phyloP scores from a whole-genome alignment of 2,113 vertebrate species.

The Capra hircus region DNA sequence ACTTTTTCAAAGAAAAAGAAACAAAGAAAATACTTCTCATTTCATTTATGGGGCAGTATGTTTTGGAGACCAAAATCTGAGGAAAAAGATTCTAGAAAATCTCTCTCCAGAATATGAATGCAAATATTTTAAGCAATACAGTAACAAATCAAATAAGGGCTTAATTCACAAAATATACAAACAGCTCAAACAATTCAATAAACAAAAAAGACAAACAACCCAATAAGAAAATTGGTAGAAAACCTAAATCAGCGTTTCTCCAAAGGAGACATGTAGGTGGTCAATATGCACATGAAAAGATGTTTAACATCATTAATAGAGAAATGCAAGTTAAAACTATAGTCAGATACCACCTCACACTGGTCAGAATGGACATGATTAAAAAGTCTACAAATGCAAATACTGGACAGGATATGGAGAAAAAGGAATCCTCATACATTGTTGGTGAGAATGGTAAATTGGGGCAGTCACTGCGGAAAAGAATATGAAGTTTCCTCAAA shows the following conservation, averaged over 20 bases:
- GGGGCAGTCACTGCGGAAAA: too few species aligned
- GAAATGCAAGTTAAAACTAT: not conserved
- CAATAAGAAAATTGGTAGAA: not conserved
- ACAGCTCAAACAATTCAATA: not conserved
- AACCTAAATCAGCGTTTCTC: not conserved
- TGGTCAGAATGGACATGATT: not conserved
- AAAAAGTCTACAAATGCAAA: not conserved
- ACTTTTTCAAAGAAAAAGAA: not conserved
- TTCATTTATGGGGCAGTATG: not conserved
- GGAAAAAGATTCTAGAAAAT: not conserved
- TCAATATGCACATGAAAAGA: not conserved
- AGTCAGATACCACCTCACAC: not conserved
- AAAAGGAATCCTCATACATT: too few species aligned
- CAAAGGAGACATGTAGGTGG: not conserved
- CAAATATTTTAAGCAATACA: not conserved
- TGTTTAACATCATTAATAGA: not conserved
- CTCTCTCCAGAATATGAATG: not conserved
- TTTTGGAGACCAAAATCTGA: not conserved
- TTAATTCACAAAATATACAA: not conserved
- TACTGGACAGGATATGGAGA: too few species aligned
- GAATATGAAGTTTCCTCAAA: too few species aligned
- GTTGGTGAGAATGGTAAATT: too few species aligned
- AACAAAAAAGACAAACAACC: not conserved
- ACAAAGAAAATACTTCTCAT: not conserved
- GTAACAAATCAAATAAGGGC: not conserved